phyloP scores from a whole-genome alignment of 2,113 vertebrate genomes.

The Sphaerodactylus townsendi region DNA sequence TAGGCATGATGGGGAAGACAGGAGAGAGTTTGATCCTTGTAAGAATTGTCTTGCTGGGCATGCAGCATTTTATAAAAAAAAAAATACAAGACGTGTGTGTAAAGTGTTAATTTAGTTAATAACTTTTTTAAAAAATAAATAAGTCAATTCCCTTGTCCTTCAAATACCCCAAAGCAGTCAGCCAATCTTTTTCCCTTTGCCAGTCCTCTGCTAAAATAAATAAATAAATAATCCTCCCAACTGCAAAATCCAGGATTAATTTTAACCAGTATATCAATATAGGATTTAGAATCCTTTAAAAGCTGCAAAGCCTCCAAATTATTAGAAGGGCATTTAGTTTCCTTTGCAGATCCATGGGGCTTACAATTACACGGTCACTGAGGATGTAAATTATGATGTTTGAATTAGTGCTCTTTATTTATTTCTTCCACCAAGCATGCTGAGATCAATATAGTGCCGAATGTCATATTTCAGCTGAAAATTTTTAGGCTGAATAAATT shows the following conservation, averaged over 20 bases:
- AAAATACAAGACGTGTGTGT: background rate
- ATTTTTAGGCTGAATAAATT: background rate
- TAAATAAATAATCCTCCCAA: background rate
- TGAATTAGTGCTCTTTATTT: background rate
- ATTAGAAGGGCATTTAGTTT: conserved; percentile 18
- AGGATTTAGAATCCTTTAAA: conserved; percentile 19
- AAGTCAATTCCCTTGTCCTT: background rate
- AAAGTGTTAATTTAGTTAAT: background rate
- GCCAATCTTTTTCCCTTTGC: background rate
- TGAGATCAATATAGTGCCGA: background rate
- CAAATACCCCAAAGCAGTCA: background rate
- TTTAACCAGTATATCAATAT: conserved; percentile 9
- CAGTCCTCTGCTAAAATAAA: background rate
- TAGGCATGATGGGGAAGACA: background rate
- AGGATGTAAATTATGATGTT: background rate
- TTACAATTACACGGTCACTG: background rate
- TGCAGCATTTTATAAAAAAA: background rate
- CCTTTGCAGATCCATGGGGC: background rate
- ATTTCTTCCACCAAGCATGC: background rate
- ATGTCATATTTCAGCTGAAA: background rate
- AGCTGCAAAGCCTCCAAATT: conserved; percentile 9
- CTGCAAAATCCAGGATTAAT: conserved; percentile 16
- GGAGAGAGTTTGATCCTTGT: background rate
- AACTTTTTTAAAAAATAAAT: background rate
- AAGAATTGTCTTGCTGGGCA: background rate